Evolutionary conservation across 2,888 invertebrate genomes (phyloP).

Genomic region (Fragum sueziense): DNA sequence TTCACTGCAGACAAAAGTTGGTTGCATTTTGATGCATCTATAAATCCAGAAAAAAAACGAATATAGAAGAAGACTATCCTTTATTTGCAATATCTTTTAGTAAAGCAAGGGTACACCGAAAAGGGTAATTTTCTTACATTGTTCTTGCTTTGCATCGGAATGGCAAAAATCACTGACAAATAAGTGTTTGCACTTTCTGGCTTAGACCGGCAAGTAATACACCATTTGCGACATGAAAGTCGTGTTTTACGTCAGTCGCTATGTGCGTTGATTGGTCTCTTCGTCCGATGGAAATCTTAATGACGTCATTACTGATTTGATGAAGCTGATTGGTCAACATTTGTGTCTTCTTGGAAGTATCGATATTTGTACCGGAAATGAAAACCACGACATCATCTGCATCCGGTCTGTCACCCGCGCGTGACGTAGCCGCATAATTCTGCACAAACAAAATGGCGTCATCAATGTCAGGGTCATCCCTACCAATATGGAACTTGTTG

Average conservation of each 20-base stretch:
- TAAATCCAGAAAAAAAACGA: too few relatives aligned
- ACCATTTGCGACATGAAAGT: not conserved
- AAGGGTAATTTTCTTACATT: too few relatives aligned
- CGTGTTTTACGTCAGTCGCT: constrained; percentile 3
- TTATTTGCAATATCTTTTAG: too few relatives aligned
- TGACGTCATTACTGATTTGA: not conserved
- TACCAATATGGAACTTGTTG: not conserved
- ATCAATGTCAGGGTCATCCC: not conserved
- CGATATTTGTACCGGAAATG: constrained; percentile 6
- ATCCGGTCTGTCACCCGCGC: constrained; percentile 19
- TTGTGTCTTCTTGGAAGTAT: not conserved
- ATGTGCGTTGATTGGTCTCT: not conserved
- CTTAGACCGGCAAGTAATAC: not conserved
- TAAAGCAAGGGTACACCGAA: too few relatives aligned
- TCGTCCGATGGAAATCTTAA: constrained; percentile 1
- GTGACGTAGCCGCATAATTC: not conserved
- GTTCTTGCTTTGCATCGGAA: too few relatives aligned
- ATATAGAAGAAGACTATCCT: too few relatives aligned
- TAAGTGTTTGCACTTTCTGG: not conserved
- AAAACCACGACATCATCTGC: constrained; percentile 37
- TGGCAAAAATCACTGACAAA: constrained; percentile 9
- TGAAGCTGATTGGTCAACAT: not conserved
- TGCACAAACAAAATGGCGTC: constrained; percentile 22
- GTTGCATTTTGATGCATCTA: too few relatives aligned
- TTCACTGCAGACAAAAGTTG: too few relatives aligned